Percentiles rank a stretch among this genome's conserved stretches.
Evolutionary conservation across 2,113 vertebrate species (phyloP).

Genomic region (Antechinus flavipes): DNA sequence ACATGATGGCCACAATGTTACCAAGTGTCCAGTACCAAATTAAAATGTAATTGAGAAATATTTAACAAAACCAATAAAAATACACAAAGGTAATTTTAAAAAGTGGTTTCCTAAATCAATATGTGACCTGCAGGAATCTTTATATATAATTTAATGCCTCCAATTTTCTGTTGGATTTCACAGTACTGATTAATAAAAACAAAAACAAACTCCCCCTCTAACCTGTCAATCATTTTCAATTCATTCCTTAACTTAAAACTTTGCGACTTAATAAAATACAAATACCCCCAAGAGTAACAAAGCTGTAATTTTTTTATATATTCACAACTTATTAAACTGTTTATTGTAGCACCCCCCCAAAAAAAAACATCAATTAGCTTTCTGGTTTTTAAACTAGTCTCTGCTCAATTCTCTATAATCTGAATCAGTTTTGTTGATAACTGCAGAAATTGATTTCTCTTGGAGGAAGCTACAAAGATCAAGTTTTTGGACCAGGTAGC

Average conservation of each 20-base stretch:
- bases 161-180: neutral
- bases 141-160: neutral
- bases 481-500: neutral
- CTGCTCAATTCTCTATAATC: neutral
- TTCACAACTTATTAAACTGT: neutral
- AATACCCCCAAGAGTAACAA: neutral
- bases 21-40: neutral
- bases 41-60: neutral
- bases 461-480: neutral
- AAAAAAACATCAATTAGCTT: neutral
- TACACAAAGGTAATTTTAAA: neutral
- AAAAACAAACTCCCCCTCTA: neutral
- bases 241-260: neutral
- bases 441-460: neutral
- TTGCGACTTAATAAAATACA: neutral
- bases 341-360: neutral
- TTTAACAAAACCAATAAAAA: neutral
- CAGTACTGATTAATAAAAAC: neutral
- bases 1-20: neutral
- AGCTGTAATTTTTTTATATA: neutral
- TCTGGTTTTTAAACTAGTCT: neutral
- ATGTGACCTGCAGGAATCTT: neutral
- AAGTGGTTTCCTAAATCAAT: neutral
- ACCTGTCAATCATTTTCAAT: neutral
- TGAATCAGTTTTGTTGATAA: neutral